phyloP scores from a whole-genome alignment of 2,113 vertebrate species.

The Phaethornis superciliosus region DNA sequence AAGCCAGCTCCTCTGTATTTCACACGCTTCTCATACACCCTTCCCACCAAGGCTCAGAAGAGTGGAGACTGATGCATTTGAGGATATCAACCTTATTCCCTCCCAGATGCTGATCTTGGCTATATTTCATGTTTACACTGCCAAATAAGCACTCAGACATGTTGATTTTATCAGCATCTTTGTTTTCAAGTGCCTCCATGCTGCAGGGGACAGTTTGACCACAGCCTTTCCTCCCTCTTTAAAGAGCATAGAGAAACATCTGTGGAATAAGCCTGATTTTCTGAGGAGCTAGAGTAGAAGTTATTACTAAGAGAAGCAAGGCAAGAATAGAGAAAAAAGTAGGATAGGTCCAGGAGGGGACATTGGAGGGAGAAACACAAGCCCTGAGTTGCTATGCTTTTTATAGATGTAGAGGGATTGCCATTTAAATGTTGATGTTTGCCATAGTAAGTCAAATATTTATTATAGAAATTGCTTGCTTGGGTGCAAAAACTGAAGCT shows the following conservation, averaged over 20 bases:
- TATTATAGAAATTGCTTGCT: not conserved
- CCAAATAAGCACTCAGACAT: not conserved
- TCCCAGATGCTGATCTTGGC: not conserved
- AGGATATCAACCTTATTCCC: not conserved
- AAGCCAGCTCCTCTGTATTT: not conserved
- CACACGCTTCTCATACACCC: not conserved
- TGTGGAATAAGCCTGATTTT: not conserved
- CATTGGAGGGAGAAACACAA: slow-evolving; percentile 28
- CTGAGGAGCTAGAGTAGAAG: not conserved
- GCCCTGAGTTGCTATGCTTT: not conserved
- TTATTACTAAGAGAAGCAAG: slow-evolving; percentile 31
- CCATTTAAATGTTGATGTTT: slow-evolving; percentile 38
- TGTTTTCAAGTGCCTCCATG: not conserved
- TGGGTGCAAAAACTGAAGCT: not conserved
- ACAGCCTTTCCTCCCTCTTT: not conserved
- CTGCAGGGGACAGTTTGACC: not conserved
- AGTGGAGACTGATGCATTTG: not conserved
- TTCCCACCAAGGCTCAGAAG: not conserved
- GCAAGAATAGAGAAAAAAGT: slow-evolving; percentile 19
- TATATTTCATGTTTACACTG: not conserved
- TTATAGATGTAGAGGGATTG: slow-evolving; percentile 33
- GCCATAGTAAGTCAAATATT: slow-evolving; percentile 49
- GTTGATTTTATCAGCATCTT: not conserved
- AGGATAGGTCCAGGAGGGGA: slow-evolving; percentile 54
- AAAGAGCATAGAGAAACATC: not conserved